phyloP scores from a whole-genome alignment of 37 sponge, comb jelly and placozoan species.

The Petrosia ficiformis region DNA sequence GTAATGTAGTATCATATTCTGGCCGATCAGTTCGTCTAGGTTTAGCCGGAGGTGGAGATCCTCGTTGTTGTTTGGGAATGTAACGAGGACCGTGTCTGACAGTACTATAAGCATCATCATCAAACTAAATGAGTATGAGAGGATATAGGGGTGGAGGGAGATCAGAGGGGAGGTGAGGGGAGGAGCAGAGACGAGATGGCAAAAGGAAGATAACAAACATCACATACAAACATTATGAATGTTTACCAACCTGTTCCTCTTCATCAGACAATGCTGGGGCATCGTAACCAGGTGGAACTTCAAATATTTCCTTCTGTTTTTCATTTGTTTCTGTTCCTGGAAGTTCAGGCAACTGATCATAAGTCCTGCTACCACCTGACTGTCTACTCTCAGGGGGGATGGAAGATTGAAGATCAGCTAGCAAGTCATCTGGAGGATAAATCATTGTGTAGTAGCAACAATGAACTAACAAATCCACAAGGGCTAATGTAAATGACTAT shows the following conservation, averaged over 20 bases:
- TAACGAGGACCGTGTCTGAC: conserved; percentile 49
- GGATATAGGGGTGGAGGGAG: background rate
- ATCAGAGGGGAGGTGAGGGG: too few species aligned
- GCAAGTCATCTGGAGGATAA: conserved; percentile 74
- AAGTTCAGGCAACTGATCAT: background rate
- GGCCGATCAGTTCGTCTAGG: conserved; percentile 4
- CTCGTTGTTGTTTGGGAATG: conserved; percentile 13
- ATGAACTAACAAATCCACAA: too few species aligned
- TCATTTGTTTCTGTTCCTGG: background rate
- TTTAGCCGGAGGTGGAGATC: conserved; percentile 21
- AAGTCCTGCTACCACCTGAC: background rate
- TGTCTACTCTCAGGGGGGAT: conserved; percentile 8
- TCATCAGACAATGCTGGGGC: background rate
- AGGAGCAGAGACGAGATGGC: too few species aligned
- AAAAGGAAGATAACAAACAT: background rate
- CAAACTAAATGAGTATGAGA: background rate
- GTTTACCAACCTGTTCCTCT: too few species aligned
- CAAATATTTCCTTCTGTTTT: background rate
- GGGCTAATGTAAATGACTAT: too few species aligned
- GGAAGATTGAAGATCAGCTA: conserved; percentile 51
- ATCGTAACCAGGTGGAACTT: background rate
- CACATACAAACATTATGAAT: too few species aligned
- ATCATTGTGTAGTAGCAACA: conserved; percentile 18
- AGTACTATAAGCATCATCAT: conserved; percentile 55
- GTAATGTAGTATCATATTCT: background rate